Evolutionary conservation across 2,797 vertebrate genomes (phyloP), one percentile per base, ranked within the genome.

Genomic region (Sebastiscus tertius): DNA sequence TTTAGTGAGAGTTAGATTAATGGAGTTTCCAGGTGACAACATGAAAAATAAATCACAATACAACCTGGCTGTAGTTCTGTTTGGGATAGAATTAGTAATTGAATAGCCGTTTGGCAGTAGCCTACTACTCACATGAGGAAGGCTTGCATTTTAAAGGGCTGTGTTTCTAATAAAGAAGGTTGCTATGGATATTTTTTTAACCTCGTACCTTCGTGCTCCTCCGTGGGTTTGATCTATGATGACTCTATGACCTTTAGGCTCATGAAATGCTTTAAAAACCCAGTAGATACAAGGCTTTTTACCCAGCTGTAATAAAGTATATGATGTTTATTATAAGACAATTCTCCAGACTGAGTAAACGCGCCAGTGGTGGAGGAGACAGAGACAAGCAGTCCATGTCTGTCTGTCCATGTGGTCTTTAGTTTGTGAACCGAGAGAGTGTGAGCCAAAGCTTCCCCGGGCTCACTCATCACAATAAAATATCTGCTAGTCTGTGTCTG

Each of bases 401-500:
- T 82, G 70, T 83, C 64, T 75, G 72, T 73, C 72, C 78, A 54
- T 81, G 82, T 80, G 55, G 67, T 78, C 83, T 85, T 79, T 62
- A 61, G 72, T 88, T 88, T 85, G 78, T 75, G 77, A 78, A 52
- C 22, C 0, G 16, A 63, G 71, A 52, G 71, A 52, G 36, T 69
- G 73, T 9, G 73, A 87, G 80, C 90, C 83, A 81, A 72, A 64
- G 82, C 83, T 77, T 73, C 31, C 31, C 56, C 2, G 5, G 83
- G 70, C 66, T 81, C 72, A 61, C 42, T 80, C 75, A 34, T 72
- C 61, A 66, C 79, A 82, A 72, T 76, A 59, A 81, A 72, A 72
- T 73, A 76, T 82, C 52, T 81, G 67, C 71, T 68, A 4, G 75
- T 83, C 65, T 46, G 72, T 71, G 76, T 76, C 78, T 71, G 72